These are phyloP conservation scores for Gallinago stenura DNA, from an alignment of 2,797 vertebrate species.

Conservation along the genomic window DNA sequence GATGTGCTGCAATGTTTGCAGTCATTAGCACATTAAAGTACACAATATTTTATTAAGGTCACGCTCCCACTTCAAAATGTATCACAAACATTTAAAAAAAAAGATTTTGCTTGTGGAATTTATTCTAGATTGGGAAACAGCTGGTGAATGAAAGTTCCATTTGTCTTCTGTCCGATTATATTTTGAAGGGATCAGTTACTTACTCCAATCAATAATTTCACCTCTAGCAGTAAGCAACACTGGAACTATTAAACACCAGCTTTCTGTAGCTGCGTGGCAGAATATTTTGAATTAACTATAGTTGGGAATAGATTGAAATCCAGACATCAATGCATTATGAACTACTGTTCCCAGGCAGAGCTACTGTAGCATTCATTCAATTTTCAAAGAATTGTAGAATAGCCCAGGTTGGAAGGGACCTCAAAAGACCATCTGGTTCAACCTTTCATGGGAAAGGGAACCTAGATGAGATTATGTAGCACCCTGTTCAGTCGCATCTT, in stretches of 20 bases:
- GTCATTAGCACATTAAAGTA: not conserved
- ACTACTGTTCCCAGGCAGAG: not conserved
- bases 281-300: conserved; percentile 1
- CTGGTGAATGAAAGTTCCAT: not conserved
- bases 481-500: not conserved
- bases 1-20: not conserved
- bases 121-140: conserved; percentile 14
- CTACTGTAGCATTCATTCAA: not conserved
- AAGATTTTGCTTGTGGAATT: not conserved
- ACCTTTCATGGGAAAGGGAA: not conserved
- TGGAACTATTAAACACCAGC: not conserved
- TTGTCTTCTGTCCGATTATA: not conserved
- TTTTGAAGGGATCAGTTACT: not conserved
- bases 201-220: conserved; percentile 1
- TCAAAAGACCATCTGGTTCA: not conserved
- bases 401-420: not conserved
- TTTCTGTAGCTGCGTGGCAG: not conserved
- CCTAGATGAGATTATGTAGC: not conserved
- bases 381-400: not conserved
- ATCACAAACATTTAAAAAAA: conserved; percentile 4
- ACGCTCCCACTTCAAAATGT: not conserved
- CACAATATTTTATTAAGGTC: not conserved
- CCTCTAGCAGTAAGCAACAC: not conserved
- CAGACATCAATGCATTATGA: not conserved
- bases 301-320: not conserved